Percentiles rank a stretch among this genome's conserved stretches.
phyloP scores from a whole-genome alignment of 1,140 invertebrate genomes.

The Megathymus violae region DNA sequence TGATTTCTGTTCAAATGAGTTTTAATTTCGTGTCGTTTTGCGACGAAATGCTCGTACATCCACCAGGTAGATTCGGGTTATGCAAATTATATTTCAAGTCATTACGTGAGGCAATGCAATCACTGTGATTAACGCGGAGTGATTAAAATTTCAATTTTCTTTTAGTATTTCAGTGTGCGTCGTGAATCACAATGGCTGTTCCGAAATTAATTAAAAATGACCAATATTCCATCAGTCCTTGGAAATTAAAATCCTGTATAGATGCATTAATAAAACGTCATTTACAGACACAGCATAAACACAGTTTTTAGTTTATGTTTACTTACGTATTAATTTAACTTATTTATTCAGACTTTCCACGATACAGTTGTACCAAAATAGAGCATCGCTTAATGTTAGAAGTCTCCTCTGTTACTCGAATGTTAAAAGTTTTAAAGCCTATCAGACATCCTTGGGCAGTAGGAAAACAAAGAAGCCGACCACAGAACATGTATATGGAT shows the following conservation, averaged over 20 bases:
- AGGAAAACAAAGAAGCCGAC: no score
- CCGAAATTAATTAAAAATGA: constrained; percentile 24
- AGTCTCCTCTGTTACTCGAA: no score
- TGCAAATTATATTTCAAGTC: constrained; percentile 34
- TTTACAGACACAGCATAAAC: not conserved
- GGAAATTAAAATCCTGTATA: not conserved
- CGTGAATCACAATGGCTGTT: constrained; percentile 20
- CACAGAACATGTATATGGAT: no score
- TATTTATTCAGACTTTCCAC: no score
- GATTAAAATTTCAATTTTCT: constrained; percentile 38
- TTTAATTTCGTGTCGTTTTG: constrained; percentile 13
- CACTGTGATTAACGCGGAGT: constrained; percentile 31
- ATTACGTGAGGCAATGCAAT: constrained; percentile 31
- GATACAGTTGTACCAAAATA: no score
- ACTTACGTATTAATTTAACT: no score
- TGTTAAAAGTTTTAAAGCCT: no score
- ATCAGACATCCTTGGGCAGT: no score
- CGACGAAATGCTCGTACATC: constrained; percentile 1
- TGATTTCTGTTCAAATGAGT: constrained; percentile 25
- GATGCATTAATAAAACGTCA: no score
- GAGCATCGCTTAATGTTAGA: no score
- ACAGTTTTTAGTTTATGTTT: not conserved
- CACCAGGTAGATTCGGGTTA: constrained; percentile 13
- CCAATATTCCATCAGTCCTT: not conserved
- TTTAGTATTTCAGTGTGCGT: constrained; percentile 13